Conservation (phyloP, 2,113 vertebrate species). For the Emydocephalus ijimae region DNA sequence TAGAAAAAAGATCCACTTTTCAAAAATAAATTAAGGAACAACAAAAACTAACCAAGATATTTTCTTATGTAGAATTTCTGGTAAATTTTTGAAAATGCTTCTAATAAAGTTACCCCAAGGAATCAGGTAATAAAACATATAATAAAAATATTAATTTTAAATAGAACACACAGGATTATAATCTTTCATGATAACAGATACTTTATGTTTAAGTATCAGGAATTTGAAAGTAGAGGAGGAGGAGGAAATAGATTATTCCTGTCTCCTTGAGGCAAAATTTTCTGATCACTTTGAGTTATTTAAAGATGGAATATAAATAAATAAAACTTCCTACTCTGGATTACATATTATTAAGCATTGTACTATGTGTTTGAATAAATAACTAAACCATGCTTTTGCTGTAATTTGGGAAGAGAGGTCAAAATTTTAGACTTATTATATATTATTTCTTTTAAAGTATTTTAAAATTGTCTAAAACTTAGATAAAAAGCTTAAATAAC, state of each 20-base stretch:
- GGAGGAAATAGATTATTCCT: background rate
- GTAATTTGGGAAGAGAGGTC: background rate
- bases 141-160: background rate
- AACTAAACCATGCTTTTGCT: background rate
- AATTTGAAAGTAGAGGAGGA: background rate
- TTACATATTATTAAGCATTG: rapidly evolving
- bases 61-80: background rate
- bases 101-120: background rate
- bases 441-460: conserved; percentile 23
- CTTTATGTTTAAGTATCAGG: background rate
- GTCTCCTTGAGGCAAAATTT: conserved; percentile 9
- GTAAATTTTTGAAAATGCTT: background rate
- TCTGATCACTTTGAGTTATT: background rate
- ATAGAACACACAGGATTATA: background rate
- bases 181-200: background rate
- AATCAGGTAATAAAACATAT: background rate
- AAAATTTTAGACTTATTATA: conserved; percentile 23
- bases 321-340: background rate
- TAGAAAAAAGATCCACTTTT: background rate
- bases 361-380: background rate
- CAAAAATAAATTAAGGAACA: background rate
- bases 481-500: background rate
- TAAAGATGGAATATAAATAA: background rate
- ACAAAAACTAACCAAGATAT: background rate
- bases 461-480: conserved; percentile 2